Evolutionary conservation across 1,140 invertebrate genomes (phyloP), one percentile per base, ranked within the genome.

Genomic region (Pollicipes pollicipes): DNA sequence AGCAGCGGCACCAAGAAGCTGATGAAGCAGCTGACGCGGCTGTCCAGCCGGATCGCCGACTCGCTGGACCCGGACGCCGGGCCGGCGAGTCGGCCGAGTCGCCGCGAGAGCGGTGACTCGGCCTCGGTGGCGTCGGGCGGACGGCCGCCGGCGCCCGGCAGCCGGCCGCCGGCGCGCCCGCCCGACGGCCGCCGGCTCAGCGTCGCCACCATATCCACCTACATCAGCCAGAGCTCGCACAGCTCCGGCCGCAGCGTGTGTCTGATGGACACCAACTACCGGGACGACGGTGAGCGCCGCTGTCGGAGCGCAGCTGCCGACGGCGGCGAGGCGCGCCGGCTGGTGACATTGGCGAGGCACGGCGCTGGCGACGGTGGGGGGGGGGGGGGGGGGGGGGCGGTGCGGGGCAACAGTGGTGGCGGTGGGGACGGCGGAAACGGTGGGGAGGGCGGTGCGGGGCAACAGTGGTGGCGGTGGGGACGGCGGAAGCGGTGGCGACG

Each of bases 161-260:
- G 45, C 17, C 45, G 45, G 6, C 45, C 45, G 6, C 45, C 45
- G 45, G 45, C 45, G 13, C 45, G 45, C 2, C 45, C 45, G 8
- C 30, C 68, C 10, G 71, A 73, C 75, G 85, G 87, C 69, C 81
- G 88, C 17, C 82, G 89, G 66, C 89, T 88, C 30, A 91, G 88
- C 78, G 86, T 90, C 28, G 90, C 92, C 79, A 92, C 90, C 29
- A 88, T 92, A 29, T 91, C 89, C 70, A 93, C 90, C 0, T 92
- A 92, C 82, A 83, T 91, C 70, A 91, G 89, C 77, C 89, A 91
- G 76, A 89, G 90, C 17, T 77, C 76, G 78, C 28, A 64, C 26
- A 58, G 45, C 45, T 58, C 45, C 45, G 45, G 45, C 10, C 45
- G 45, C 45, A 58, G 45, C 17, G 13, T 58, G 10, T 58, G 45